A percentile compares a stretch with the other conserved stretches of the same genome.
These are phyloP conservation scores for Zosterops lateralis DNA, from an alignment of 2,113 vertebrate genomes.

Conservation along the genomic window DNA sequence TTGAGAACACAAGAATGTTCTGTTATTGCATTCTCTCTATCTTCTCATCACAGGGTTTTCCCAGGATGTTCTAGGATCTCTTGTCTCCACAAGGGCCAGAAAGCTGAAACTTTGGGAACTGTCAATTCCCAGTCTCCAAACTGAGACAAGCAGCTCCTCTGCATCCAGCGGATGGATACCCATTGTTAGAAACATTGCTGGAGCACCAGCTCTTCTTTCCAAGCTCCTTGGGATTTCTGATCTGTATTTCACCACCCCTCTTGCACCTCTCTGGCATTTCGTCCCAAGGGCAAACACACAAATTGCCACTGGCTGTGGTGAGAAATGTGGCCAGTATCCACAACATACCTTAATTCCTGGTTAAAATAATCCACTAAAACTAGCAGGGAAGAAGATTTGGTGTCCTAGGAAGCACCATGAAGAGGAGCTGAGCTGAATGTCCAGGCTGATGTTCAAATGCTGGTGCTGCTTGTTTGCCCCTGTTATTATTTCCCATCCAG, in stretches of 20 bases:
- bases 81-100: neutral
- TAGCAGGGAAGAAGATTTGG: neutral
- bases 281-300: neutral
- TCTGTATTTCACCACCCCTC: rapidly evolving
- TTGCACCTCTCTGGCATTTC: neutral
- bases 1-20: neutral
- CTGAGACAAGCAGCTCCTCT: neutral
- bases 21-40: neutral
- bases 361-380: neutral
- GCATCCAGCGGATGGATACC: neutral
- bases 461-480: neutral
- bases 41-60: neutral
- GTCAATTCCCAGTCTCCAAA: neutral
- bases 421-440: neutral
- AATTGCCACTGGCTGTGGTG: no score
- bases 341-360: neutral
- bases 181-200: rapidly evolving
- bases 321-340: rapidly evolving
- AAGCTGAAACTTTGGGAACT: neutral
- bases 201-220: neutral
- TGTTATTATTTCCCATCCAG: neutral
- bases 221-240: neutral
- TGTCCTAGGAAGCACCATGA: neutral
- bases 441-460: neutral
- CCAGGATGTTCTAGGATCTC: neutral